Percentiles rank a stretch among this genome's conserved stretches.
Evolutionary conservation across 2,113 vertebrate genomes (phyloP).

Genomic region (Hydrolagus affinis): DNA sequence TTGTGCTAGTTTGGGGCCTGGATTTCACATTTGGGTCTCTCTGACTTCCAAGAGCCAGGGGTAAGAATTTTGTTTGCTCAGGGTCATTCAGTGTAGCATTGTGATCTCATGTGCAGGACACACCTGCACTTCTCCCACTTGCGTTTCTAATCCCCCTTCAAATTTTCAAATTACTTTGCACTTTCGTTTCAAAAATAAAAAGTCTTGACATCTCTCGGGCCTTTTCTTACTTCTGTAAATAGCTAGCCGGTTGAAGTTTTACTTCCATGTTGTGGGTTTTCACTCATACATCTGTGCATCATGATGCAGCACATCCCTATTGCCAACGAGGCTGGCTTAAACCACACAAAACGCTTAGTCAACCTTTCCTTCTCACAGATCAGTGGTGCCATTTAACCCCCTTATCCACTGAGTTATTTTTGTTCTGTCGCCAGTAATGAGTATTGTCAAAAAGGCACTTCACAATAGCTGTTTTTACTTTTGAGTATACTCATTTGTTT

Average conservation of each 20-base stretch:
- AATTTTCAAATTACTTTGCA: not conserved
- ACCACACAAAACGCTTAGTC: not conserved
- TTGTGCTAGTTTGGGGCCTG: not conserved
- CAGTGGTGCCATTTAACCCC: too few species aligned
- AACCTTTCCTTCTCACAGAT: not conserved
- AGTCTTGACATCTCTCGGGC: not conserved
- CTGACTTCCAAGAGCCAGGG: not conserved
- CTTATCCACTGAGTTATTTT: not conserved
- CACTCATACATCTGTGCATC: not conserved
- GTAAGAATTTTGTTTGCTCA: not conserved
- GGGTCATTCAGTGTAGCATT: too few species aligned
- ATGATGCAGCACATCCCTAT: not conserved
- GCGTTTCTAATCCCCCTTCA: too few species aligned
- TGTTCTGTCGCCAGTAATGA: too few species aligned
- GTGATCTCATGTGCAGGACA: not conserved
- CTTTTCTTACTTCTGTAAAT: not conserved
- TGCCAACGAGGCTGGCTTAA: too few species aligned
- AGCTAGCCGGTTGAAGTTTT: slow-evolving; percentile 26
- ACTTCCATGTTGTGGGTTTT: slow-evolving; percentile 21
- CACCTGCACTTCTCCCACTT: not conserved
- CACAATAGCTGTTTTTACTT: not conserved
- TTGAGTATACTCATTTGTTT: not conserved
- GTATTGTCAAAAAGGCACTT: not conserved
- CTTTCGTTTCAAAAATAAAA: not conserved
- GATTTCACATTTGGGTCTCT: not conserved